These are phyloP conservation scores for Pterocles gutturalis DNA, from an alignment of 2,113 vertebrate species.

Conservation along the genomic window DNA sequence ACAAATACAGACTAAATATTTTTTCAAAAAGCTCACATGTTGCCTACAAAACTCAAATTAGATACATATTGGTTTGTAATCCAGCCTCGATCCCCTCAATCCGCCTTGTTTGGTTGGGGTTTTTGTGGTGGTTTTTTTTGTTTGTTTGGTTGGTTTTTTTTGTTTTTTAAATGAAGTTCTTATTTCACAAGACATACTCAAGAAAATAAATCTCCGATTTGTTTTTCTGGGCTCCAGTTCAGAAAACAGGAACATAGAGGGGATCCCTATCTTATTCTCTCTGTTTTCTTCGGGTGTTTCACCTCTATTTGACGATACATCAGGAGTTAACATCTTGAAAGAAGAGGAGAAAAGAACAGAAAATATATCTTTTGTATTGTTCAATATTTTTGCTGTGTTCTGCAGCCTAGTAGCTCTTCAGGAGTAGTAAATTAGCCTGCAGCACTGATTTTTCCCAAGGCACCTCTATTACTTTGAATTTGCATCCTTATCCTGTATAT, in stretches of 20 bases:
- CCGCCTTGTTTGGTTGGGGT: too few relatives aligned
- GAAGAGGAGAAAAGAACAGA: neutral
- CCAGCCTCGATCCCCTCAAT: neutral
- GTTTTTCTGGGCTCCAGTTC: neutral
- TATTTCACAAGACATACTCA: neutral
- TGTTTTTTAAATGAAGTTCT: neutral
- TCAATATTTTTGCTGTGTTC: neutral
- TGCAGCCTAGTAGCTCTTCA: neutral
- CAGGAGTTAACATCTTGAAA: neutral
- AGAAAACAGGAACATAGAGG: neutral
- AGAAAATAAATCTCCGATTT: neutral
- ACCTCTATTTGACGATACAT: neutral
- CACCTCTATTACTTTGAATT: slow-evolving; percentile 28
- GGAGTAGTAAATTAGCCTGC: slow-evolving; percentile 13
- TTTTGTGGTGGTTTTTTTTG: neutral
- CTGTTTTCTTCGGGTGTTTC: neutral
- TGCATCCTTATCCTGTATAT: slow-evolving; percentile 35
- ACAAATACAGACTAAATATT: neutral
- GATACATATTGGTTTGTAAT: neutral
- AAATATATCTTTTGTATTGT: neutral
- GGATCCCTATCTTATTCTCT: neutral
- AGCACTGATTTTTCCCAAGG: slow-evolving; percentile 52
- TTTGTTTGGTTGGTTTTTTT: neutral
- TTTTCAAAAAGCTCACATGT: neutral
- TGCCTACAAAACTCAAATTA: neutral